A percentile compares a stretch with the other conserved stretches of the same genome.
These are phyloP conservation scores for Rosalia funebris DNA, from an alignment of 2,888 invertebrate genomes.

Conservation along the genomic window DNA sequence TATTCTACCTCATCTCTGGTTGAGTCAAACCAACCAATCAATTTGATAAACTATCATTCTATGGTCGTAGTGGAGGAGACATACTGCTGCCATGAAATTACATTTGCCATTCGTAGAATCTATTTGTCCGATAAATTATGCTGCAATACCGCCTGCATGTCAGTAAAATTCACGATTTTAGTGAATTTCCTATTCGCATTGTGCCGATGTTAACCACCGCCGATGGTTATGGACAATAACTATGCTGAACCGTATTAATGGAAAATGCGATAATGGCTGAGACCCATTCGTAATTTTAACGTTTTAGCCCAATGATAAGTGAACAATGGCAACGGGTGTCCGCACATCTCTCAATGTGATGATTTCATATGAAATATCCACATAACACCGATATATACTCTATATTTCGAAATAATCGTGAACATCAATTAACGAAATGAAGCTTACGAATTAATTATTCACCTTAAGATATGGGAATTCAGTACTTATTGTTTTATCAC, in stretches of 20 bases:
- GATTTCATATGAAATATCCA: no score
- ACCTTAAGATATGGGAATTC: no score
- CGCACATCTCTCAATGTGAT: no score
- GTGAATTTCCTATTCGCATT: slow-evolving; percentile 20
- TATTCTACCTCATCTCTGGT: not conserved
- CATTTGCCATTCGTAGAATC: slow-evolving; percentile 13
- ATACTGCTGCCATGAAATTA: slow-evolving; percentile 18
- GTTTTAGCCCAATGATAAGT: slow-evolving; percentile 3
- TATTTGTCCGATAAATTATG: slow-evolving; percentile 18
- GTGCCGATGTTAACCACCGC: slow-evolving; percentile 11
- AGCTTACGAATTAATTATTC: no score
- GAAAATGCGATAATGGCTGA: slow-evolving; percentile 14
- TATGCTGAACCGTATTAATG: slow-evolving; percentile 16
- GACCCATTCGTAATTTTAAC: slow-evolving; percentile 15
- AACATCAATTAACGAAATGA: no score
- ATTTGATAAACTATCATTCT: slow-evolving; percentile 34
- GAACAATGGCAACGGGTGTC: slow-evolving; percentile 4
- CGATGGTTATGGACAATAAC: slow-evolving; percentile 16
- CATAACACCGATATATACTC: no score
- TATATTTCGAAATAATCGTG: no score
- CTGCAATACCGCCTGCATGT: not conserved
- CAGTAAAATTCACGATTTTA: slow-evolving; percentile 21
- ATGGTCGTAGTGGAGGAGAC: slow-evolving; percentile 5
- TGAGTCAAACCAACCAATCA: slow-evolving; percentile 33
- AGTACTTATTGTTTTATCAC: no score